A percentile compares a stretch with the other conserved stretches of the same genome.
phyloP scores from a whole-genome alignment of 2,797 vertebrate species.

The Dipus sagitta region DNA sequence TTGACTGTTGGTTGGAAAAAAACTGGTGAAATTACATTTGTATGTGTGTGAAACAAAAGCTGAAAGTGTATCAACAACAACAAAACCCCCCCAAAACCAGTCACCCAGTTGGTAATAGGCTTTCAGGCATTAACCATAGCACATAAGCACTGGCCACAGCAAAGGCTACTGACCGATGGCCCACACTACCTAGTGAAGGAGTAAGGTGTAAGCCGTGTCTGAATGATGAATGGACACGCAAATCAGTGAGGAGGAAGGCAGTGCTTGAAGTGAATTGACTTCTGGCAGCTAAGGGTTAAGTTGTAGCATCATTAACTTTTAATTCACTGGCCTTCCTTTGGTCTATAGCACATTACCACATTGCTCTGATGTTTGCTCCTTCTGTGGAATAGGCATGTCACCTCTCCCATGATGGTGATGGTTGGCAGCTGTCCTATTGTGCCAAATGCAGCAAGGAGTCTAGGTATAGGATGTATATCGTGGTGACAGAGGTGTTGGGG shows the following conservation, averaged over 20 bases:
- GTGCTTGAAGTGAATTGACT: background rate
- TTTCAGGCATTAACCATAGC: background rate
- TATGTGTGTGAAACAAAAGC: background rate
- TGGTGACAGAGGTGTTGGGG: background rate
- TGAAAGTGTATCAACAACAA: conserved; percentile 24
- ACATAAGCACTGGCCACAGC: background rate
- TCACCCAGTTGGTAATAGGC: background rate
- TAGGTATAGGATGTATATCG: background rate
- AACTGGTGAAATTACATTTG: background rate
- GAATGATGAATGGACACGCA: background rate
- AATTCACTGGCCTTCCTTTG: background rate
- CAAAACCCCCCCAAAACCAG: background rate
- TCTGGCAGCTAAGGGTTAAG: background rate
- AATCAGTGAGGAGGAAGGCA: background rate
- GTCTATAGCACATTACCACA: background rate
- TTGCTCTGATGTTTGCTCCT: background rate
- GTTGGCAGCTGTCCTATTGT: background rate
- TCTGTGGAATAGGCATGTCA: background rate
- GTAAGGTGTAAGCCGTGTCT: background rate
- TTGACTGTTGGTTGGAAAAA: conserved; percentile 34
- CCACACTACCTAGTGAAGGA: background rate
- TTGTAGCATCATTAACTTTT: background rate
- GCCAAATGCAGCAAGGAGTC: background rate
- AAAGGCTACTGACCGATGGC: background rate
- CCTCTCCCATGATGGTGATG: background rate